phyloP scores from a whole-genome alignment of 1,140 invertebrate genomes.

The Caenorhabditis briggsae region DNA sequence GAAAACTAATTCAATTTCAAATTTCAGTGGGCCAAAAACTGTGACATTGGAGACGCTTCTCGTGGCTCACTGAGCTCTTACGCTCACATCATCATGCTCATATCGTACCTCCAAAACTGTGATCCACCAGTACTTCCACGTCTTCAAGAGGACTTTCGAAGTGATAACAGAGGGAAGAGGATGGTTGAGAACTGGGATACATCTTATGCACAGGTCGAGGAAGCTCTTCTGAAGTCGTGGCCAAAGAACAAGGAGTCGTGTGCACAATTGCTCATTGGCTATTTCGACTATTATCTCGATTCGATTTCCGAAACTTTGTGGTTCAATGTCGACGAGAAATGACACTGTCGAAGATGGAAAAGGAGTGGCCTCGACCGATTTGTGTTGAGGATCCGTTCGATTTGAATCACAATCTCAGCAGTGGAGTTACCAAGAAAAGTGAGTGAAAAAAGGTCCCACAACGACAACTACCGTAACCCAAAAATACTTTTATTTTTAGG shows the following conservation, averaged over 20 bases:
- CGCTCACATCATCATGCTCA: constrained; percentile 52
- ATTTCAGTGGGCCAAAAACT: constrained; percentile 59
- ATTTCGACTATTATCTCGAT: constrained; percentile 53
- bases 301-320: constrained; percentile 57
- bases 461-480: no score
- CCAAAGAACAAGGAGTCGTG: constrained; percentile 33
- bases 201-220: constrained; percentile 3
- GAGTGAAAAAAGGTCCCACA: neutral
- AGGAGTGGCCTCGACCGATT: constrained; percentile 53
- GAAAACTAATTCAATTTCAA: neutral
- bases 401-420: constrained; percentile 59
- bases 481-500: no score
- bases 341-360: constrained; percentile 56
- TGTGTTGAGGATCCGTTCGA: constrained; percentile 65
- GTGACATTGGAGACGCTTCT: constrained; percentile 59
- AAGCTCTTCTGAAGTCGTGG: neutral
- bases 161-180: neutral
- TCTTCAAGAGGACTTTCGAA: constrained; percentile 63
- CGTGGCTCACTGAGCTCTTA: constrained; percentile 60
- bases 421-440: constrained; percentile 57
- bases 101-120: constrained; percentile 57
- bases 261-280: constrained; percentile 55
- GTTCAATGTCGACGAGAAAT: constrained; percentile 57
- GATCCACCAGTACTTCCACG: constrained; percentile 58
- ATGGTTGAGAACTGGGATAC: constrained; percentile 56